phyloP scores from a whole-genome alignment of 2,888 invertebrate genomes.

The Leptogaster cylindrica region DNA sequence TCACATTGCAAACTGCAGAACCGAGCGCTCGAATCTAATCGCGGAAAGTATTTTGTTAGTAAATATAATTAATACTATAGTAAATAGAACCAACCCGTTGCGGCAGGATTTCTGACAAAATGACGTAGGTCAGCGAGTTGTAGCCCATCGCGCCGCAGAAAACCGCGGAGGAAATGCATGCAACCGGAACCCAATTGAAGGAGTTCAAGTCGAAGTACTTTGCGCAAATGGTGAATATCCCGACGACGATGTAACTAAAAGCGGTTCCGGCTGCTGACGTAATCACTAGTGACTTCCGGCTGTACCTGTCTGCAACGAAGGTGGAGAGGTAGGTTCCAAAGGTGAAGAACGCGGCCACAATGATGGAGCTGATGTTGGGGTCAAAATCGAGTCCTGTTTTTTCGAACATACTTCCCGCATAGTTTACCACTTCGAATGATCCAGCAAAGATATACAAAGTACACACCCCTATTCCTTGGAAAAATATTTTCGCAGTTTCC shows the following conservation, averaged over 20 bases:
- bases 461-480: constrained; percentile 42
- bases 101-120: constrained; percentile 48
- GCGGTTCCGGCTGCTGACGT: constrained; percentile 38
- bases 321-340: constrained; percentile 46
- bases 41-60: background rate
- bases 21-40: constrained; percentile 44
- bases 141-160: constrained; percentile 46
- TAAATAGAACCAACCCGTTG: constrained; percentile 45
- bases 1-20: constrained; percentile 43
- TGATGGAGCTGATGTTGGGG: constrained; percentile 46
- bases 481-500: constrained; percentile 31
- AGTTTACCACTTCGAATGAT: constrained; percentile 45
- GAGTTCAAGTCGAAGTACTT: constrained; percentile 29
- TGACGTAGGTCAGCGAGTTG: constrained; percentile 46
- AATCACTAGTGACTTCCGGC: constrained; percentile 43
- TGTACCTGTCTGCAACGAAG: constrained; percentile 44
- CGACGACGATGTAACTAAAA: constrained; percentile 40
- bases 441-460: constrained; percentile 45
- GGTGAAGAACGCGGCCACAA: constrained; percentile 46
- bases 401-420: constrained; percentile 46
- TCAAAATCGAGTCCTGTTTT: constrained; percentile 43
- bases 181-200: constrained; percentile 48
- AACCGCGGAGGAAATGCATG: constrained; percentile 46
- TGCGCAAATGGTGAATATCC: constrained; percentile 39
- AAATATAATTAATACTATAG: too few species aligned